These are phyloP conservation scores for Typhlichthys eigenmanni DNA, from an alignment of 2,797 vertebrate species.

Conservation along the genomic window DNA sequence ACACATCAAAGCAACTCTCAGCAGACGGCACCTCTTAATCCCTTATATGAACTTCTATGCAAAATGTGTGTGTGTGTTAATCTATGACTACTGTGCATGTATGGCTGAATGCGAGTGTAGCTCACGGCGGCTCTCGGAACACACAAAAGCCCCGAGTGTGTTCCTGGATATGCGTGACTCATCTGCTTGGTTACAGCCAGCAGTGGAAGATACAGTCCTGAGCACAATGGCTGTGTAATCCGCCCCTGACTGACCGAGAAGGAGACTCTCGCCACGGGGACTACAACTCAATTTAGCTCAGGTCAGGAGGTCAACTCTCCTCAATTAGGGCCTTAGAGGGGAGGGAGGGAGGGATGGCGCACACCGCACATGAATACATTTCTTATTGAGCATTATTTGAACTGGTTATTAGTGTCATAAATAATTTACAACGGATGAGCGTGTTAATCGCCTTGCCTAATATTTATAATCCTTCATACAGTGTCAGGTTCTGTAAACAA, in stretches of 20 bases:
- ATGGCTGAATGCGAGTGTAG: constrained; percentile 18
- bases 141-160: constrained; percentile 54
- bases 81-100: constrained; percentile 17
- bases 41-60: constrained; percentile 36
- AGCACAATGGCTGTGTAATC: constrained; percentile 79
- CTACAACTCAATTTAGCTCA: constrained; percentile 82
- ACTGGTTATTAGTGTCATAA: constrained; percentile 78
- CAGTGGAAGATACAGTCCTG: constrained; percentile 68
- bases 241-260: constrained; percentile 77
- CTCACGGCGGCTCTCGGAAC: constrained; percentile 39
- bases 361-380: constrained; percentile 76
- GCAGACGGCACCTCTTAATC: constrained; percentile 39
- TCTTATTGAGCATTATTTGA: constrained; percentile 80
- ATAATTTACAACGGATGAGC: constrained; percentile 72
- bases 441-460: constrained; percentile 68
- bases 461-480: constrained; percentile 59
- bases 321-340: constrained; percentile 74
- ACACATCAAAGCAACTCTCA: constrained; percentile 16
- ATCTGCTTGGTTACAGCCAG: constrained; percentile 79
- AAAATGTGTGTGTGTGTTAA: not conserved
- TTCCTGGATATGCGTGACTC: constrained; percentile 76
- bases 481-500: constrained; percentile 32
- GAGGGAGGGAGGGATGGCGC: constrained; percentile 56
- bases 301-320: constrained; percentile 79
- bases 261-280: constrained; percentile 80